Evolutionary conservation across 2,888 invertebrate genomes (phyloP), one percentile per base, ranked within the genome.

Genomic region (Melipona bicolor): DNA sequence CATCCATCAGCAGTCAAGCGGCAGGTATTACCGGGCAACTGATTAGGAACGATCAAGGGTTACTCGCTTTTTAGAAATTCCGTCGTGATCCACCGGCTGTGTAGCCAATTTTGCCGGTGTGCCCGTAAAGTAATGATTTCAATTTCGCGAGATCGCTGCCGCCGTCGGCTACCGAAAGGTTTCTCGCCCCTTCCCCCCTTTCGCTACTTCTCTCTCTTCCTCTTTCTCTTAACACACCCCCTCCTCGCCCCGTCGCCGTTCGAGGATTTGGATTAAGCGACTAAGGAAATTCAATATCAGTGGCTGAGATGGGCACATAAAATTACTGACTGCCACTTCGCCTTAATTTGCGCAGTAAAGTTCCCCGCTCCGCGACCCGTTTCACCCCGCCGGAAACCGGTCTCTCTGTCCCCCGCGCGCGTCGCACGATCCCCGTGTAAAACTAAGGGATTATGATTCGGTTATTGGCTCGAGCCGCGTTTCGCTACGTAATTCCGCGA

Each of bases 241-340:
- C 21, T 62, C 32, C 21, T 19, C 9, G 27, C 62, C 76, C 76
- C 82, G 77, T 82, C 81, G 86, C 75, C 83, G 88, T 87, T 90
- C 91, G 88, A 91, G 91, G 91, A 93, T 93, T 93, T 86, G 92
- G 93, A 94, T 94, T 93, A 93, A 93, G 93, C 93, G 93, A 93
- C 93, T 93, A 92, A 93, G 92, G 93, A 94, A 94, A 94, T 94
- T 94, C 94, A 94, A 94, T 94, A 94, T 94, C 94, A 93, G 94
- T 93, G 92, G 94, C 93, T 93, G 93, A 93, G 94, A 94, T 94
- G 93, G 93, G 93, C 93, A 93, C 93, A 93, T 94, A 94, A 94
- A 94, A 94, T 94, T 94, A 94, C 94, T 91, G 94, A 94, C 94
- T 94, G 93, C 93, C 93, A 94, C 94, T 94, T 94, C 92, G 92